A percentile compares a stretch with the other conserved stretches of the same genome.
Conservation (phyloP, 35 echinoderm and acorn worm genomes). For the Heliocidaris erythrogramma region DNA sequence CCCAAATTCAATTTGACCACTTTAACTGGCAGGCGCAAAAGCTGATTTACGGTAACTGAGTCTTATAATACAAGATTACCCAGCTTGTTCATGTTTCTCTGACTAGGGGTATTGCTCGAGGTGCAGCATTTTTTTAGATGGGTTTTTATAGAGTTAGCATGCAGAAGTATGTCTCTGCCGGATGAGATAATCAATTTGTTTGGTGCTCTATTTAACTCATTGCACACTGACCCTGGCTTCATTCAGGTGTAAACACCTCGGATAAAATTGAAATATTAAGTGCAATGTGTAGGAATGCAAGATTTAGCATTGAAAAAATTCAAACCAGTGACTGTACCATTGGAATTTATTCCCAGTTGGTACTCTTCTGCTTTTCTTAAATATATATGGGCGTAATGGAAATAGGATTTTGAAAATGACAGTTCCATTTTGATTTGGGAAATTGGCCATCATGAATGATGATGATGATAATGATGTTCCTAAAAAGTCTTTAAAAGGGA, state of each 20-base stretch:
- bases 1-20: conserved; percentile 11
- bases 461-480: no score
- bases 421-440: no score
- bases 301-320: no score
- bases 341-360: no score
- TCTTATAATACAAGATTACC: background rate
- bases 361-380: no score
- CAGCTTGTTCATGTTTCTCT: background rate
- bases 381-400: no score
- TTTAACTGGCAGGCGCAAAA: background rate
- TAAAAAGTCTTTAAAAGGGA: no score
- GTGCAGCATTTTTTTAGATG: background rate
- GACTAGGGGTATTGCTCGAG: background rate
- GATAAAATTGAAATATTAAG: no score
- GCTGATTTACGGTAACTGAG: background rate
- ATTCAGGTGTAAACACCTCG: background rate
- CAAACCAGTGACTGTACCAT: no score
- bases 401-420: no score
- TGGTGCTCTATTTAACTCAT: background rate
- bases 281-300: no score
- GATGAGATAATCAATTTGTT: background rate
- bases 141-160: background rate
- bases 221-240: background rate
- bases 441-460: no score
- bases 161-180: background rate